Percentiles rank a stretch among this genome's conserved stretches.
phyloP scores from a whole-genome alignment of 2,113 vertebrate genomes.

The Serinus canaria region DNA sequence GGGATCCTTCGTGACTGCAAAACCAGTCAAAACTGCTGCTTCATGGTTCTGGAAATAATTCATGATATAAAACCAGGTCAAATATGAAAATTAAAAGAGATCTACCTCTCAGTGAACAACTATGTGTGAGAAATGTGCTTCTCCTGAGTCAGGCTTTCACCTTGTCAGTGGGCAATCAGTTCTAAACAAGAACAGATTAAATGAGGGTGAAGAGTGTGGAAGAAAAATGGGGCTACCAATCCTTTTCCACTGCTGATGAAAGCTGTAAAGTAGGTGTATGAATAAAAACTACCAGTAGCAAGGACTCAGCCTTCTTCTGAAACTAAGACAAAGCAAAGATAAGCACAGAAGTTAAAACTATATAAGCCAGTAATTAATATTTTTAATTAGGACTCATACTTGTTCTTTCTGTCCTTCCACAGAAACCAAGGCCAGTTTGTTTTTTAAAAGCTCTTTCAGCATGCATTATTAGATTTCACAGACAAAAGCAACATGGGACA shows the following conservation, averaged over 20 bases:
- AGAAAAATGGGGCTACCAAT: background rate
- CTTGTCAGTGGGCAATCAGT: background rate
- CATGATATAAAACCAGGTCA: background rate
- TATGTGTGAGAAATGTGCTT: background rate
- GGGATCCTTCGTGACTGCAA: background rate
- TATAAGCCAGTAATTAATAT: background rate
- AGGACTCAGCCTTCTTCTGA: background rate
- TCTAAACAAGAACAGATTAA: background rate
- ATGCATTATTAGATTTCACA: background rate
- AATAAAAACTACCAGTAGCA: background rate
- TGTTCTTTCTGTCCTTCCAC: background rate
- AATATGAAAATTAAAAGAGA: background rate
- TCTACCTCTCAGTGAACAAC: background rate
- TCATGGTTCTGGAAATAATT: background rate
- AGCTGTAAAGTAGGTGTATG: background rate
- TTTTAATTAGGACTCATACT: background rate
- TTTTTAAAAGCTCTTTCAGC: background rate
- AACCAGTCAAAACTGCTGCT: background rate
- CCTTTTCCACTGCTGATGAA: background rate
- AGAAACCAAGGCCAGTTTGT: background rate
- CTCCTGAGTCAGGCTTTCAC: background rate
- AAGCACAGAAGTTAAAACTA: background rate
- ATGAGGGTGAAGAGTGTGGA: rapidly evolving
- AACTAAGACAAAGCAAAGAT: background rate
- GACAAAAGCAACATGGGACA: background rate